These are phyloP conservation scores for Hirtodrosophila confusa DNA, from an alignment of 2,888 invertebrate species.

Conservation along the genomic window DNA sequence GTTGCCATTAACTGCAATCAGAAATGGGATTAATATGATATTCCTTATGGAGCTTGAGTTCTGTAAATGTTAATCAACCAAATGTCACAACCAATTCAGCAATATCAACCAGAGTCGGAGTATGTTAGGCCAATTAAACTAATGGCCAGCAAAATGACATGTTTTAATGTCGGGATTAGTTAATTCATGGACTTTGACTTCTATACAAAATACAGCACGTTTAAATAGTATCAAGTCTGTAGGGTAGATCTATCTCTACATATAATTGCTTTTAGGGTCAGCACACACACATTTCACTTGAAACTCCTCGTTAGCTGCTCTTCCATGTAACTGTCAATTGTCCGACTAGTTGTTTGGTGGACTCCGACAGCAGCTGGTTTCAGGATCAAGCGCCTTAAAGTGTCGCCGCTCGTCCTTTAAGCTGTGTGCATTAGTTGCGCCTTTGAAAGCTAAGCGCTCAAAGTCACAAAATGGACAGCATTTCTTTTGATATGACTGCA, in stretches of 20 bases:
- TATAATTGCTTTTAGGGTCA: conserved; percentile 42
- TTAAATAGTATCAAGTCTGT: not conserved
- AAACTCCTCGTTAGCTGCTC: conserved; percentile 35
- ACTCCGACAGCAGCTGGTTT: conserved; percentile 10
- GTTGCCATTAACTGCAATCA: conserved; percentile 8
- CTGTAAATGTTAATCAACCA: not conserved
- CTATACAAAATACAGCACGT: conserved; percentile 4
- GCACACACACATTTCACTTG: conserved; percentile 9
- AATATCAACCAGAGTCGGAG: too few species aligned
- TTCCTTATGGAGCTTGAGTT: not conserved
- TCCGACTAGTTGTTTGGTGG: conserved; percentile 20
- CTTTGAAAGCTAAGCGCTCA: conserved; percentile 17
- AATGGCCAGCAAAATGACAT: conserved; percentile 32
- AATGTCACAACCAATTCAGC: too few species aligned
- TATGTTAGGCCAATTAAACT: conserved; percentile 42
- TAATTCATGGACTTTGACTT: conserved; percentile 10
- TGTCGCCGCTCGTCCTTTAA: conserved; percentile 19
- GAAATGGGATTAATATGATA: conserved; percentile 2
- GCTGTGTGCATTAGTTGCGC: conserved; percentile 28
- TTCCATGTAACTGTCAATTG: conserved; percentile 61
- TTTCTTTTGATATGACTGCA: not conserved
- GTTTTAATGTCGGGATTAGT: conserved; percentile 18
- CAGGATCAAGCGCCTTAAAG: conserved; percentile 21
- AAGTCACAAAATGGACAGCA: not conserved
- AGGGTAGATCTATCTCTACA: conserved; percentile 8